Percentiles rank a stretch among this genome's conserved stretches.
phyloP scores from a whole-genome alignment of 2,113 vertebrate genomes.

The Jacana jacana region DNA sequence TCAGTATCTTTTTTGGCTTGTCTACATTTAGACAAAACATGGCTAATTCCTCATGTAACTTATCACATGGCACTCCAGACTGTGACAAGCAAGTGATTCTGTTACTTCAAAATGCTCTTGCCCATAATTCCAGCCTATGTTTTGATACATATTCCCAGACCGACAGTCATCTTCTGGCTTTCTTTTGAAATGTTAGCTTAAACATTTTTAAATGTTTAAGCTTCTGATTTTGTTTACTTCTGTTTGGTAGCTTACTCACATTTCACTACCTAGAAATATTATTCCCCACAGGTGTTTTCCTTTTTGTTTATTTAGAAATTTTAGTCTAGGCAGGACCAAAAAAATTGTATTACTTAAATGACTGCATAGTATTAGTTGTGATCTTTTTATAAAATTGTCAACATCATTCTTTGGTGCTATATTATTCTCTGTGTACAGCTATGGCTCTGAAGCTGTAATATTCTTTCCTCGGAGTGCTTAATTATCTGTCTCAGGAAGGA shows the following conservation, averaged over 20 bases:
- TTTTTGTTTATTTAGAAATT: background rate
- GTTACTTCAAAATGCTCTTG: background rate
- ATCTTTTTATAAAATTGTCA: background rate
- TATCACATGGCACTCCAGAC: background rate
- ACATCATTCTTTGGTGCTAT: background rate
- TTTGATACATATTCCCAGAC: background rate
- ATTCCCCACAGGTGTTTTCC: background rate
- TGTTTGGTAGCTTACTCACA: background rate
- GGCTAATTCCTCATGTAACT: background rate
- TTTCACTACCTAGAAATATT: background rate
- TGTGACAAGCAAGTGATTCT: background rate
- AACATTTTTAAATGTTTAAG: background rate
- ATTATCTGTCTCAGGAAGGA: background rate
- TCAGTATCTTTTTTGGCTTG: background rate
- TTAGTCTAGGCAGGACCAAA: background rate
- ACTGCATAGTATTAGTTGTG: background rate
- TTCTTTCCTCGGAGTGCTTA: background rate
- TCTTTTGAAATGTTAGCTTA: background rate
- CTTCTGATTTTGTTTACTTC: background rate
- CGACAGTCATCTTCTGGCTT: background rate
- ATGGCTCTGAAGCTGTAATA: background rate
- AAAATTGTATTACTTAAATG: background rate
- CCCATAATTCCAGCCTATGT: background rate
- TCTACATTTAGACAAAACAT: background rate
- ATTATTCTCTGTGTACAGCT: background rate